A percentile compares a stretch with the other conserved stretches of the same genome.
These are phyloP conservation scores for Balearica regulorum DNA, from an alignment of 2,797 vertebrate species.

Conservation along the genomic window DNA sequence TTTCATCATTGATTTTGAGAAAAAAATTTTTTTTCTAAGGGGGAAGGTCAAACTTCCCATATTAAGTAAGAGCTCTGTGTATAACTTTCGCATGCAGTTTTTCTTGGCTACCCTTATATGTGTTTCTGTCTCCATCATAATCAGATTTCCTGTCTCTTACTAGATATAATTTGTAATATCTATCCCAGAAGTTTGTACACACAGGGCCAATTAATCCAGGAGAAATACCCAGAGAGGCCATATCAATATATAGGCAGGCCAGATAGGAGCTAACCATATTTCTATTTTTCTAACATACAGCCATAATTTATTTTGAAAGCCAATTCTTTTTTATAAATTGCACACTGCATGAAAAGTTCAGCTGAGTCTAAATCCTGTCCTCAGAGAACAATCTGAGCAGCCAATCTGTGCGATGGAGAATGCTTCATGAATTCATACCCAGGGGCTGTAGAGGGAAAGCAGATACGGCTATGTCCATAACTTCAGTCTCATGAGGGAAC, in stretches of 20 bases:
- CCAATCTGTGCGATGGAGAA: background rate
- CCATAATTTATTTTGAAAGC: conserved; percentile 32
- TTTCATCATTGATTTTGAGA: background rate
- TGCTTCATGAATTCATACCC: background rate
- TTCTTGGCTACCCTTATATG: background rate
- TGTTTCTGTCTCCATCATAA: background rate
- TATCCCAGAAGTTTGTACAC: background rate
- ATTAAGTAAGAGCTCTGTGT: background rate
- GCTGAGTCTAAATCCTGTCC: background rate
- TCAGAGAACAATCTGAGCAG: conserved; percentile 2
- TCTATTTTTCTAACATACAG: background rate
- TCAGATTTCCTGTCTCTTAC: background rate
- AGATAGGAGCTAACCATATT: background rate
- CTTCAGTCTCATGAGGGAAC: background rate
- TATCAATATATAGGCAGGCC: background rate
- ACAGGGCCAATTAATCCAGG: background rate
- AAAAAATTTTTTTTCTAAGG: background rate
- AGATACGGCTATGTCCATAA: background rate
- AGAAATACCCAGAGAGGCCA: background rate
- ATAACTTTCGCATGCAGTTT: background rate
- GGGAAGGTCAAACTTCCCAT: background rate
- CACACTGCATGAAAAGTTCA: background rate
- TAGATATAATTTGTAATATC: background rate
- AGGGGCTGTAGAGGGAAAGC: background rate
- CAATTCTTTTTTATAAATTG: background rate